Conservation (phyloP, 2,113 vertebrate genomes). For the Cathartes aura region DNA sequence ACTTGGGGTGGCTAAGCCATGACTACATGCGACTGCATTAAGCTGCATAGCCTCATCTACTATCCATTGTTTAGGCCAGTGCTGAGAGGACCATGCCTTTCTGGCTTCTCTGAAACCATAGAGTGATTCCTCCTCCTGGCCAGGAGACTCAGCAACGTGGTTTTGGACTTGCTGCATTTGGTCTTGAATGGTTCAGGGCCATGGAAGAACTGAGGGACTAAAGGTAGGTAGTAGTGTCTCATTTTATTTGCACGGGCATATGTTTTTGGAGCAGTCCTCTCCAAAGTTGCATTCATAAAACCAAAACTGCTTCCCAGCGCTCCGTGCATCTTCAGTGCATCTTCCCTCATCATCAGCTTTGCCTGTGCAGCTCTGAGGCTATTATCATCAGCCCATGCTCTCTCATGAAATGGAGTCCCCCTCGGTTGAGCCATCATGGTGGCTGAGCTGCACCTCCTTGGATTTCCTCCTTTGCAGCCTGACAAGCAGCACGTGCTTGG, state of each 20-base stretch:
- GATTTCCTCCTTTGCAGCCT: not conserved
- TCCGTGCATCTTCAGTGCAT: not conserved
- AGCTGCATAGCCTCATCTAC: not conserved
- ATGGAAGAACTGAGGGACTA: not conserved
- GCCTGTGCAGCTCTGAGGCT: not conserved
- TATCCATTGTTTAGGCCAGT: not conserved
- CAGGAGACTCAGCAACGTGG: not conserved
- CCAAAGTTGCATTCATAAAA: not conserved
- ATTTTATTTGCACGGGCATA: not conserved
- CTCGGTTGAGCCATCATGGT: not conserved
- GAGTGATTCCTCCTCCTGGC: not conserved
- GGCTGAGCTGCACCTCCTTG: not conserved
- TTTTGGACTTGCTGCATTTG: not conserved
- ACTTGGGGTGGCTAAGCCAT: not conserved
- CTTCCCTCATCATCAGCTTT: not conserved
- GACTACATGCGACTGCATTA: rapidly evolving
- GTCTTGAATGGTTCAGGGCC: not conserved
- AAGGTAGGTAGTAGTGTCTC: not conserved
- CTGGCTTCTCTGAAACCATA: not conserved
- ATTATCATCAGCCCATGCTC: not conserved
- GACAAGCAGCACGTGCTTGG: not conserved
- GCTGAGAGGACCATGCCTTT: not conserved
- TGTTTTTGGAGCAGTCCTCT: not conserved
- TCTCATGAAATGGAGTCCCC: not conserved
- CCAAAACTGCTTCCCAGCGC: not conserved